Base-by-base conservation (phyloP, 1,140 invertebrate genomes). In the Macrotrachela quadricornifera region DNA sequence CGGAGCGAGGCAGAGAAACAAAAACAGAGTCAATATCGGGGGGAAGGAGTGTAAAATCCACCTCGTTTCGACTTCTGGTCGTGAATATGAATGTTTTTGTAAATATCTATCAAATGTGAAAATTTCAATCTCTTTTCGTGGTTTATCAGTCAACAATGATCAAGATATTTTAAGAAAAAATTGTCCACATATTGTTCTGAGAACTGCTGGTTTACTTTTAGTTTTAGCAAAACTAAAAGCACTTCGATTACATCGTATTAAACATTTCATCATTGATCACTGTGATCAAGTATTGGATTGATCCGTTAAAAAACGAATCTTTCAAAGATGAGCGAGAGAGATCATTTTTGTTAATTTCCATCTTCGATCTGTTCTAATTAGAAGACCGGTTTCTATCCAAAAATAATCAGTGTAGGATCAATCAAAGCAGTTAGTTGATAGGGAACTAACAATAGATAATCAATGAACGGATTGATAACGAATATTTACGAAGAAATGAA, bases 211-310 rank as follows among this genome's bases (percentile, higher is more conserved):
- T 44, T 77, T 91, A 58, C 87, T 96, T 61, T 74, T 95, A 51
- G 90, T 88, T 21, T 73, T 97, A 49, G 81, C 88, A n/a, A 78
- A 82, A 50, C 82, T 77, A 59, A 82, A 76, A 59, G 94, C 92
- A 67, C 61, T 67, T 14, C 85, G 84, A 67, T 69, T 96, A 46
- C 91, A 91, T 65, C 78, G 94, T 68, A 73, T 95, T 51, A 96
- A 96, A 66, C 90, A 95, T 71, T 97, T 96, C 69, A 84, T 97
- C 61, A 74, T 97, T 42, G 92, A 97, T 65, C 91, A 96, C 66
- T 96, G n/a, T n/a, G 92, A 97, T 67, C 95, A 95, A 72, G 95
- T 96, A 90, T 74, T 97, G 56, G 86, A 92, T 71, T 79, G 86
- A 62, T 75, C 94, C 62, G 86, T 85, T 90, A 75, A 72, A 73